Conservation (phyloP, 2,797 vertebrate species). For the Tapera naevia region DNA sequence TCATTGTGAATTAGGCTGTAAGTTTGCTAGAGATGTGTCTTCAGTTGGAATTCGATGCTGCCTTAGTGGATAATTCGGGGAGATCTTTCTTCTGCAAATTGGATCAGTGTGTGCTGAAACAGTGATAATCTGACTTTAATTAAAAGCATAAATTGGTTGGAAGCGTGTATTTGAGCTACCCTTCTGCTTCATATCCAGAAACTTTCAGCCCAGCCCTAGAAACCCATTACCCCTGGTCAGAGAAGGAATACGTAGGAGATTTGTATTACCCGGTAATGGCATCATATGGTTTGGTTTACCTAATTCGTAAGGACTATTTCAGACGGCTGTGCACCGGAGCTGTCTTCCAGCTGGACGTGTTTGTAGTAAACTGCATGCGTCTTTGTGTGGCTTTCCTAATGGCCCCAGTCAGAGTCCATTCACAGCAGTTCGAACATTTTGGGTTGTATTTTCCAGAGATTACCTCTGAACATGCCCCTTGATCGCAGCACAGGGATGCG, state of each 20-base stretch:
- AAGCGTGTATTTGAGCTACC: constrained; percentile 29
- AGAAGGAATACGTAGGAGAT: neutral
- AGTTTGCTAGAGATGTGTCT: constrained; percentile 17
- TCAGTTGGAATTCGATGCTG: constrained; percentile 41
- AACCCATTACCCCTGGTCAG: neutral
- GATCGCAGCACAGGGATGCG: neutral
- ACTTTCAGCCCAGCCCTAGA: neutral
- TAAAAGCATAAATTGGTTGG: constrained; percentile 57
- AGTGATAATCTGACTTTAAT: constrained; percentile 59
- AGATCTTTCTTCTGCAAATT: constrained; percentile 59
- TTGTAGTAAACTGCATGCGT: neutral
- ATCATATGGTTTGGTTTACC: neutral
- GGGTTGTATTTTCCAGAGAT: constrained; percentile 31
- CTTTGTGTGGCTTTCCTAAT: constrained; percentile 11
- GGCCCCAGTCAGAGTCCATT: constrained; percentile 7
- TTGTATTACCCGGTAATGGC: neutral
- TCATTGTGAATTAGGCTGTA: constrained; percentile 47
- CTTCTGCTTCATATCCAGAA: constrained; percentile 22
- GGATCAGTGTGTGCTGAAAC: constrained; percentile 53
- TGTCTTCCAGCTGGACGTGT: constrained; percentile 12
- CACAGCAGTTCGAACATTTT: neutral
- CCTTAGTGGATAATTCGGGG: constrained; percentile 50
- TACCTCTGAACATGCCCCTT: neutral
- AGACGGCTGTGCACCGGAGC: neutral
- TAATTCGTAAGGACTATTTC: neutral